These are phyloP conservation scores for Lepidothrix coronata DNA, from an alignment of 2,113 vertebrate species.

Conservation along the genomic window DNA sequence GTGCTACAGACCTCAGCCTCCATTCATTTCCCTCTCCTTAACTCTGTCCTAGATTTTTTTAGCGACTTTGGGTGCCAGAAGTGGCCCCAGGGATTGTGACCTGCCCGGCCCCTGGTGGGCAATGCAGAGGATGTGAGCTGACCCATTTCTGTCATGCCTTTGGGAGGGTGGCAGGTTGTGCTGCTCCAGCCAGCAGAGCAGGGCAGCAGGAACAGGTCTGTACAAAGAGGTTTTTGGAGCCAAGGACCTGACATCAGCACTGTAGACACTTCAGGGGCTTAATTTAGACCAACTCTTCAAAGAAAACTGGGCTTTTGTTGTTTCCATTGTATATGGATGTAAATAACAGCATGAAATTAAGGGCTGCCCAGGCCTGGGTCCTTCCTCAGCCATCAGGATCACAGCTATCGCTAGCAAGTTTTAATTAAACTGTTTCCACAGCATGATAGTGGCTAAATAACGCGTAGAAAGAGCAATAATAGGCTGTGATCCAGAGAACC, in stretches of 20 bases:
- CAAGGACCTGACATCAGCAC: constrained; percentile 37
- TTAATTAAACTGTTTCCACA: not conserved
- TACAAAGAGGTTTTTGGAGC: not conserved
- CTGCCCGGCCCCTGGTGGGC: not conserved
- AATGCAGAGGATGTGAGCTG: constrained; percentile 6
- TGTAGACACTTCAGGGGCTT: not conserved
- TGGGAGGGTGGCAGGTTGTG: not conserved
- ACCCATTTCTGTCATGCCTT: constrained; percentile 47
- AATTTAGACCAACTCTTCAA: not conserved
- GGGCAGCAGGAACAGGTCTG: not conserved
- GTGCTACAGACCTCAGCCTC: not conserved
- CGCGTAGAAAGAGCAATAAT: not conserved
- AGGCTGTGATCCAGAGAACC: not conserved
- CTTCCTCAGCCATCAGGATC: not conserved
- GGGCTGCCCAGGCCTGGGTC: not conserved
- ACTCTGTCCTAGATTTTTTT: not conserved
- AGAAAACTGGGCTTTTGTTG: not conserved
- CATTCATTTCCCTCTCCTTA: not conserved
- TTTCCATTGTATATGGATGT: not conserved
- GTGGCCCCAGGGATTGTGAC: not conserved
- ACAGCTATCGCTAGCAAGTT: not conserved
- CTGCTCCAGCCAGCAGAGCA: not conserved
- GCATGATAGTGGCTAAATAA: not conserved
- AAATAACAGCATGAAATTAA: not conserved
- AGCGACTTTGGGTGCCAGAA: not conserved